These are phyloP conservation scores for Ianthella basta DNA, from an alignment of 37 sponge, comb jelly and placozoan genomes.

Conservation along the genomic window DNA sequence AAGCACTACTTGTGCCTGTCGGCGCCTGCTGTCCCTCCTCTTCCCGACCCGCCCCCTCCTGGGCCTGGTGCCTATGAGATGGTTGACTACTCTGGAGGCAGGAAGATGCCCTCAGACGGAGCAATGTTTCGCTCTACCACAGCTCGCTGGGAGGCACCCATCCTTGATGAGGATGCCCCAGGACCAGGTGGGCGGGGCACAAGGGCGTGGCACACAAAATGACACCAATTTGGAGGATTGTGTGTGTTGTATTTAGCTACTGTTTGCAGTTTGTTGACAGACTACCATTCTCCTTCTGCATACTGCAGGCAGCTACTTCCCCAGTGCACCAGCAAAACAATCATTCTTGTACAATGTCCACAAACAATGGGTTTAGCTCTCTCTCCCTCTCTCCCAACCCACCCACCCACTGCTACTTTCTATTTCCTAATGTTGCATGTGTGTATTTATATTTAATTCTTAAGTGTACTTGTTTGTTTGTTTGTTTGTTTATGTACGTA, in stretches of 20 bases:
- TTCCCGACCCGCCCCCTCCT: conserved; percentile 78
- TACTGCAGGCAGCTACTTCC: conserved; percentile 57
- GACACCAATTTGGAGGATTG: not conserved
- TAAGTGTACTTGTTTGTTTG: too few species aligned
- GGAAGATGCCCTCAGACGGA: not conserved
- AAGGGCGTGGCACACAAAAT: not conserved
- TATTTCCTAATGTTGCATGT: too few species aligned
- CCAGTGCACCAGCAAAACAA: conserved; percentile 18
- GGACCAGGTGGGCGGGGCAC: conserved; percentile 35
- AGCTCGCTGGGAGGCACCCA: conserved; percentile 50
- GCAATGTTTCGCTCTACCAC: conserved; percentile 70
- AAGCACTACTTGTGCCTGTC: conserved; percentile 83
- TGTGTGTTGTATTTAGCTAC: not conserved
- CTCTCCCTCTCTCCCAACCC: too few species aligned
- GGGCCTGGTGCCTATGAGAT: conserved; percentile 92
- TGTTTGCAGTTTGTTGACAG: conserved; percentile 4
- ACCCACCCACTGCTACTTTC: too few species aligned
- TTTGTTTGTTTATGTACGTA: too few species aligned
- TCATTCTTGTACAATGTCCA: conserved; percentile 59
- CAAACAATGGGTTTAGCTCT: conserved; percentile 56
- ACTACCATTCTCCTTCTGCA: not conserved
- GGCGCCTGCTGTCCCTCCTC: conserved; percentile 91
- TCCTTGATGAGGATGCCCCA: not conserved
- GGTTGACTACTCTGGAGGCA: conserved; percentile 23
- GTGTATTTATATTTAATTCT: too few species aligned